Evolutionary conservation across 2,113 vertebrate species (phyloP).

Genomic region (Protobothrops mucrosquamatus): DNA sequence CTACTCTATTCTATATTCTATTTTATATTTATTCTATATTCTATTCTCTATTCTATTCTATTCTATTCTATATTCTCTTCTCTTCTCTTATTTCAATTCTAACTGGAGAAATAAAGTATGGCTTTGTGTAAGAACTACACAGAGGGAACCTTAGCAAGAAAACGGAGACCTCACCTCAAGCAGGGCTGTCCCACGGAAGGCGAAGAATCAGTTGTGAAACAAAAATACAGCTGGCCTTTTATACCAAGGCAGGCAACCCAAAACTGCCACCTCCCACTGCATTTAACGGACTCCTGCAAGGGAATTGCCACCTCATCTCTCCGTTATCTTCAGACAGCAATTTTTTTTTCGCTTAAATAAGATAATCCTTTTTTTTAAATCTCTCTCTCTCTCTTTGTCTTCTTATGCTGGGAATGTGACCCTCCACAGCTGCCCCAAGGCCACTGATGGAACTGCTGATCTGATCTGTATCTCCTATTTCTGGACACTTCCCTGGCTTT

Average conservation of each 20-base stretch:
- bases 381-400: background rate
- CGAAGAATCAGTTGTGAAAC: background rate
- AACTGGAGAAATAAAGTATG: background rate
- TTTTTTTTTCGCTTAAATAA: background rate
- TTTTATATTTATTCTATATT: too few species aligned
- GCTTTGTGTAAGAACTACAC: background rate
- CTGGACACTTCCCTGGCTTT: background rate
- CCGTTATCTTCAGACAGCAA: rapidly evolving
- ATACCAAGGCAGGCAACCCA: background rate
- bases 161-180: background rate
- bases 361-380: background rate
- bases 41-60: too few species aligned
- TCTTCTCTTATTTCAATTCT: too few species aligned
- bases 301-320: background rate
- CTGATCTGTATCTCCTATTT: background rate
- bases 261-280: background rate
- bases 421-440: background rate
- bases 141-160: background rate
- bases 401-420: background rate
- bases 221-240: background rate
- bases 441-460: background rate
- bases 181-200: background rate
- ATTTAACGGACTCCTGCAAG: background rate
- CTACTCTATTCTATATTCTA: too few species aligned
- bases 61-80: too few species aligned